These are phyloP conservation scores for Holotrichia oblita DNA, from an alignment of 1,140 invertebrate species.

Conservation along the genomic window DNA sequence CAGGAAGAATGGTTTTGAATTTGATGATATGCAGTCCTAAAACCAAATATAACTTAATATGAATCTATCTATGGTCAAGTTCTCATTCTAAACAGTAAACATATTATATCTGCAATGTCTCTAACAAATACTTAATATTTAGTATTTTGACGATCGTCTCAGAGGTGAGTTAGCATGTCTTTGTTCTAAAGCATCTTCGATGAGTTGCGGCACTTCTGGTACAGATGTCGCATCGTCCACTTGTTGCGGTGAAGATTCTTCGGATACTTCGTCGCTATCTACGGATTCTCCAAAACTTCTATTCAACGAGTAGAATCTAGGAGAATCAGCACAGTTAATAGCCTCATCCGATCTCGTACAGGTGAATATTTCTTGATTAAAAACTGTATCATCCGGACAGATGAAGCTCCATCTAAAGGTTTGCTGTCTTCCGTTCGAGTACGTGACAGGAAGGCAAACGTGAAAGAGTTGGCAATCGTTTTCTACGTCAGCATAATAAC, in stretches of 20 bases:
- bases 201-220: slow-evolving; percentile 50
- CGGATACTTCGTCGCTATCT: not conserved
- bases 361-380: slow-evolving; percentile 83
- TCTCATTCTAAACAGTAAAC: not conserved
- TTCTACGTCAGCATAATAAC: slow-evolving; percentile 87
- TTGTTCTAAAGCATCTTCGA: slow-evolving; percentile 39
- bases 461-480: slow-evolving; percentile 91
- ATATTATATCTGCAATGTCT: not conserved
- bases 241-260: slow-evolving; percentile 16
- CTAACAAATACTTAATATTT: not conserved
- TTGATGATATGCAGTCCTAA: not conserved
- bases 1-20: too few species aligned
- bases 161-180: slow-evolving; percentile 15
- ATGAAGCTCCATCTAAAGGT: slow-evolving; percentile 86
- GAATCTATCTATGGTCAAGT: slow-evolving; percentile 26
- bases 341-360: slow-evolving; percentile 73
- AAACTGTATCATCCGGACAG: slow-evolving; percentile 84
- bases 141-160: slow-evolving; percentile 37
- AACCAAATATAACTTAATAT: not conserved
- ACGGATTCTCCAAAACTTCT: slow-evolving; percentile 67
- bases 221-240: slow-evolving; percentile 46
- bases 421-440: slow-evolving; percentile 70
- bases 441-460: slow-evolving; percentile 78
- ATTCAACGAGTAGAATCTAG: slow-evolving; percentile 73
- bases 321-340: slow-evolving; percentile 75